Base-by-base conservation (phyloP, 2,888 invertebrate species). In the Morpho deidamia region DNA sequence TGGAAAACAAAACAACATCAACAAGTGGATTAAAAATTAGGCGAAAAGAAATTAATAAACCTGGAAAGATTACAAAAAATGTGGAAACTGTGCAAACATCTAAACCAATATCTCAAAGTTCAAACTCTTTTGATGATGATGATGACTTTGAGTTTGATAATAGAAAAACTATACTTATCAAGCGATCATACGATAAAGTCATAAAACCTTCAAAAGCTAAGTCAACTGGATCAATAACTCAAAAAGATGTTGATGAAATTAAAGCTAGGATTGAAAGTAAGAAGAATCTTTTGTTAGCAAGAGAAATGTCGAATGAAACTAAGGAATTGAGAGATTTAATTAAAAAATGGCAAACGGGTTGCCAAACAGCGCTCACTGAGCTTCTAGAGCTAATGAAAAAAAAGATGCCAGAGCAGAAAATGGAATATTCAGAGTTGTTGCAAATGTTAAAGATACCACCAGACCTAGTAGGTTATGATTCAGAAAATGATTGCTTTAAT, bases 321-420 rank as follows among this genome's bases (percentile, higher is more conserved):
- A 82, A 82, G 57, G 91, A 91, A 66, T 63, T 92, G 7, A 69
- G 83, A 55, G 71, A 59, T 39, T 71, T 90, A 32, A 91, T 91
- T 33, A 81, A 85, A 54, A 90, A 83, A 62, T 92, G 92, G 91
- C 87, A 89, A 61, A 81, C 74, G 51, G 91, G 90, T 1, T 91
- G 91, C 58, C 90, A 90, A 59, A 80, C 81, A 63, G 91, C 91
- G 0, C 67, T 92, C 11, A 76, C 80, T 55, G 87, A 91, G 53
- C 72, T 92, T 10, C 78, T 91, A 66, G 82, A 82, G 38, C 60
- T 87, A 38, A 84, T 91, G 76, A 81, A 78, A 55, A 73, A 66
- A 1, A 86, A 85, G 50, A 74, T 81, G 58, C 81, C 82, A 0
- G 84, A 86, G 57, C 74, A 76, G 23, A 74, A 81, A 49, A 83